These are phyloP conservation scores for Hypena proboscidalis DNA, from an alignment of 2,888 invertebrate species.

Conservation along the genomic window DNA sequence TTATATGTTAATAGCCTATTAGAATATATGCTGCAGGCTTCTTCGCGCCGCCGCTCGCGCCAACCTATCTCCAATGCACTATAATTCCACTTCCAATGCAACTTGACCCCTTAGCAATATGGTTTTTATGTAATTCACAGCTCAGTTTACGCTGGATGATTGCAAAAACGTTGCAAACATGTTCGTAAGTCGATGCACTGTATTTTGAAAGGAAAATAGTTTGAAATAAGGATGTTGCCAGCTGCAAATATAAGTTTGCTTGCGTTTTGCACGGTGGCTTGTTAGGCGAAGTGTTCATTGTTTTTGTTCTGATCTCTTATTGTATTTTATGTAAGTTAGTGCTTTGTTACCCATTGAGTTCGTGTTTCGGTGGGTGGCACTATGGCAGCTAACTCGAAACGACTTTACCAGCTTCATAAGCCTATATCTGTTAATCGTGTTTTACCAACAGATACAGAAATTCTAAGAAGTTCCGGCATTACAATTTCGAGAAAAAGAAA, in stretches of 20 bases:
- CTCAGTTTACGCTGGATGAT: conserved; percentile 51
- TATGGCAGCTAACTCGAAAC: conserved; percentile 34
- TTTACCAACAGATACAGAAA: conserved; percentile 40
- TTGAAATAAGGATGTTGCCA: conserved; percentile 21
- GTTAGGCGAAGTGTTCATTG: conserved; percentile 70
- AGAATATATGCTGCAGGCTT: conserved; percentile 77
- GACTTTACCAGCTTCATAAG: conserved; percentile 21
- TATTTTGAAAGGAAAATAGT: conserved; percentile 34
- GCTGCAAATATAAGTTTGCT: conserved; percentile 34
- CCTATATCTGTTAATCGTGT: conserved; percentile 34
- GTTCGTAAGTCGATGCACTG: conserved; percentile 9
- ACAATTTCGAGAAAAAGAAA: conserved; percentile 42
- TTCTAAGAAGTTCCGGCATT: conserved; percentile 48
- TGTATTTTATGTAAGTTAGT: conserved; percentile 54
- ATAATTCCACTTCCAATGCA: conserved; percentile 50
- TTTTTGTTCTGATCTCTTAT: conserved; percentile 64
- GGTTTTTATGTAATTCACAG: conserved; percentile 25
- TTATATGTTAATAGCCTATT: conserved; percentile 86
- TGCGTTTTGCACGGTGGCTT: conserved; percentile 67
- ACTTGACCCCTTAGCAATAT: conserved; percentile 40
- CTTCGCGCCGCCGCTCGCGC: conserved; percentile 68
- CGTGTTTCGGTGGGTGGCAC: conserved; percentile 58
- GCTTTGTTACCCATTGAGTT: conserved; percentile 57
- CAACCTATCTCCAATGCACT: conserved; percentile 54
- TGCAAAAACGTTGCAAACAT: conserved; percentile 44